phyloP scores from a whole-genome alignment of 2,113 vertebrate species.

The Neomonachus schauinslandi region DNA sequence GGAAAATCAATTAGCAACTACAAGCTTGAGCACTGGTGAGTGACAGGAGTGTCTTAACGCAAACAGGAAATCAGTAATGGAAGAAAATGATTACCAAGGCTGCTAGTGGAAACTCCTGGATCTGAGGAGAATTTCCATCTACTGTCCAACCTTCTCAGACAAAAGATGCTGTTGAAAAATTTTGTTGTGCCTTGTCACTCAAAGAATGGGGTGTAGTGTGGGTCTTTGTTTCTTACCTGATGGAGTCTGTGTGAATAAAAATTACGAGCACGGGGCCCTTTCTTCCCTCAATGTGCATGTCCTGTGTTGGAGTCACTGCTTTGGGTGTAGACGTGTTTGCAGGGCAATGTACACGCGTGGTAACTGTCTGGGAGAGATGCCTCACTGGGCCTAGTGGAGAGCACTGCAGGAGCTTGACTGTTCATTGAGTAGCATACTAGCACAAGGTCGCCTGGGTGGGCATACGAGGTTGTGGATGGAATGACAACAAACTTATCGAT shows the following conservation, averaged over 20 bases:
- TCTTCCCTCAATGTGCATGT: background rate
- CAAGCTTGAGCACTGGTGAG: constrained; percentile 60
- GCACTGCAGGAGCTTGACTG: accelerated
- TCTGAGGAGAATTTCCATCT: background rate
- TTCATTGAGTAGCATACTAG: background rate
- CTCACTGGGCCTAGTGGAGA: background rate
- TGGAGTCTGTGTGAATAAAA: background rate
- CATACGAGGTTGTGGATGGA: background rate
- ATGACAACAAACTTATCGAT: background rate
- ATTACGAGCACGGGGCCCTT: background rate
- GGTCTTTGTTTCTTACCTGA: background rate
- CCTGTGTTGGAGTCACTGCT: background rate
- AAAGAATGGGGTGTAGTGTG: background rate
- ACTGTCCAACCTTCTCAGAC: constrained; percentile 11
- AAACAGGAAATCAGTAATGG: constrained; percentile 59
- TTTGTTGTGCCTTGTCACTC: background rate
- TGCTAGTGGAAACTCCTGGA: background rate
- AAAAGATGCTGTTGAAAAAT: background rate
- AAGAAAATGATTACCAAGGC: constrained; percentile 48
- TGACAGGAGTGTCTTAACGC: constrained; percentile 52
- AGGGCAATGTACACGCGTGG: background rate
- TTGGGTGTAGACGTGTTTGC: background rate
- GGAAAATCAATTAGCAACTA: constrained; percentile 80
- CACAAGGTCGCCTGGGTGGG: background rate
- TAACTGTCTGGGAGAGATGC: background rate